These are phyloP conservation scores for Zaprionus gabonicus DNA, from an alignment of 1,140 invertebrate genomes.

Conservation along the genomic window DNA sequence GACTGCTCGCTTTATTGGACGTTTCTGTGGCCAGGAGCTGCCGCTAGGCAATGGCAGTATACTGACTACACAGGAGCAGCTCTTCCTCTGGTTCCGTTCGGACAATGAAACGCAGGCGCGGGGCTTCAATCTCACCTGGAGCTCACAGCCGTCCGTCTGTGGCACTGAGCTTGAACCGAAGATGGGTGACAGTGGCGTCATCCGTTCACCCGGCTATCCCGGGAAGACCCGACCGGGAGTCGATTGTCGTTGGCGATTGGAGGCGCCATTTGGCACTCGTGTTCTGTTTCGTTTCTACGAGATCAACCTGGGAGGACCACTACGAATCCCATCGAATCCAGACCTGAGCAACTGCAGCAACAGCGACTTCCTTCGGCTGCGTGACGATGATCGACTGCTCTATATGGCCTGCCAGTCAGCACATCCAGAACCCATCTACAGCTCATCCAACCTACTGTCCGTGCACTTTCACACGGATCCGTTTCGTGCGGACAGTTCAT, in stretches of 20 bases:
- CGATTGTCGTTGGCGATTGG: slow-evolving; percentile 92
- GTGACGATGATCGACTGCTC: slow-evolving; percentile 79
- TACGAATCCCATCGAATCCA: neutral
- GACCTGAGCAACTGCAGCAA: slow-evolving; percentile 36
- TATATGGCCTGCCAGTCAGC: slow-evolving; percentile 87
- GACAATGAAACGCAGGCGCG: slow-evolving; percentile 84
- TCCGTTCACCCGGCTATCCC: slow-evolving; percentile 93
- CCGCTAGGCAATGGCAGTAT: slow-evolving; percentile 88
- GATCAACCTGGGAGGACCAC: slow-evolving; percentile 85
- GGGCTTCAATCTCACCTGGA: slow-evolving; percentile 91
- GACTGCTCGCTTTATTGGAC: slow-evolving; percentile 88
- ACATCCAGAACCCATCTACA: slow-evolving; percentile 88
- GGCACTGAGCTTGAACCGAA: slow-evolving; percentile 86
- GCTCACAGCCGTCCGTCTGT: slow-evolving; percentile 88
- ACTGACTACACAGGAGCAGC: slow-evolving; percentile 88
- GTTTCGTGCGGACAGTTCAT: slow-evolving; percentile 88
- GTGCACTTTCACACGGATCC: slow-evolving; percentile 92
- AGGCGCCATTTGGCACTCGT: slow-evolving; percentile 88
- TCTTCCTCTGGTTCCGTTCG: slow-evolving; percentile 92
- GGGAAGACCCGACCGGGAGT: slow-evolving; percentile 90
- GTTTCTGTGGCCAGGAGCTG: slow-evolving; percentile 89
- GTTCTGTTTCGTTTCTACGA: slow-evolving; percentile 92
- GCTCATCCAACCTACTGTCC: slow-evolving; percentile 87
- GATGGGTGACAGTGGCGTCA: slow-evolving; percentile 86
- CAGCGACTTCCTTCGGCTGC: slow-evolving; percentile 41